Percentiles rank a stretch among this genome's conserved stretches.
phyloP scores from a whole-genome alignment of 2,797 vertebrate genomes.

The Pteronotus mesoamericanus region DNA sequence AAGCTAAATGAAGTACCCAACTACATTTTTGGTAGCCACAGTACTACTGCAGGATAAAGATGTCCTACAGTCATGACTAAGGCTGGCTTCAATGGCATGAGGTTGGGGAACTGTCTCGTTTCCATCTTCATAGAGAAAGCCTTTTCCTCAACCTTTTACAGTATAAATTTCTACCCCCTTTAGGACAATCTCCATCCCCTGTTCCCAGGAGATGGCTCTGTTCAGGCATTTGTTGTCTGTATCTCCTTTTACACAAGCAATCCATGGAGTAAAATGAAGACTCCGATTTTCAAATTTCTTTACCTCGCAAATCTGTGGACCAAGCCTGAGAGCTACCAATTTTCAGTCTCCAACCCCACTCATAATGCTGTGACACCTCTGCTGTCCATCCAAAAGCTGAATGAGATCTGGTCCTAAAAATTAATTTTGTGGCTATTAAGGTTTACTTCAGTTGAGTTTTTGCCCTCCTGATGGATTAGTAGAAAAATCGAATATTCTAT shows the following conservation, averaged over 20 bases:
- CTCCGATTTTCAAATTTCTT: neutral
- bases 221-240: neutral
- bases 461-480: neutral
- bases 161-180: neutral
- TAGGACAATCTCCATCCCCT: neutral
- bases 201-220: neutral
- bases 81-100: neutral
- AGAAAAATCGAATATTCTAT: neutral
- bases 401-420: neutral
- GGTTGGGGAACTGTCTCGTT: neutral
- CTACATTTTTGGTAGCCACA: neutral
- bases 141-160: neutral
- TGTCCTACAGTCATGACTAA: neutral
- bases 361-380: neutral
- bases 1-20: neutral
- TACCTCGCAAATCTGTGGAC: neutral
- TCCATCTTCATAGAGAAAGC: neutral
- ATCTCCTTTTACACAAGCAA: neutral
- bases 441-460: neutral
- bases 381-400: neutral
- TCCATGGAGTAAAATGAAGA: neutral
- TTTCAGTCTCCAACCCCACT: neutral
- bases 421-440: neutral
- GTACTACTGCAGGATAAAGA: neutral
- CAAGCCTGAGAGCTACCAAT: neutral